A percentile compares a stretch with the other conserved stretches of the same genome.
phyloP scores from a whole-genome alignment of 53 echinoderm and acorn worm species.

The Astropecten irregularis region DNA sequence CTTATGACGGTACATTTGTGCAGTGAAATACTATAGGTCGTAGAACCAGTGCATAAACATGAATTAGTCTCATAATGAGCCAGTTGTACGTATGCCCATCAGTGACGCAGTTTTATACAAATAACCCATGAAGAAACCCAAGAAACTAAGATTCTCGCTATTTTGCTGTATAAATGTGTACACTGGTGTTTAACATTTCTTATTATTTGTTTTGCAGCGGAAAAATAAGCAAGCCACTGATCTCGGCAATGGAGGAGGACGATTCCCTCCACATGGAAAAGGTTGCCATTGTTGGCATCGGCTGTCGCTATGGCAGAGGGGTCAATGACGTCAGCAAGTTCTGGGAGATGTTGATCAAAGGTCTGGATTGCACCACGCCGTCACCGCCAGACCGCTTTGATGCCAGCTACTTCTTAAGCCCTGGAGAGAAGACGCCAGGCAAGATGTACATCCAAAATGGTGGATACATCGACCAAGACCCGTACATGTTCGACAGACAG shows the following conservation, averaged over 20 bases:
- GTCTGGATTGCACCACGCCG: slow-evolving; percentile 84
- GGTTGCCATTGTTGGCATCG: slow-evolving; percentile 94
- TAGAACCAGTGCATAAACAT: no score
- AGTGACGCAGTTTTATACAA: no score
- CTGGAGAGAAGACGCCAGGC: slow-evolving; percentile 81
- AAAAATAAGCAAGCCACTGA: no score
- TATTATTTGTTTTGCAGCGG: no score
- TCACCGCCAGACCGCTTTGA: slow-evolving; percentile 87
- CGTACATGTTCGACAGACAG: slow-evolving; percentile 67
- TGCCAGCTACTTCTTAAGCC: slow-evolving; percentile 79
- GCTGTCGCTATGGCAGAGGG: slow-evolving; percentile 92
- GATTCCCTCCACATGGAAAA: background rate
- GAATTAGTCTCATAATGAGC: no score
- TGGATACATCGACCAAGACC: slow-evolving; percentile 59
- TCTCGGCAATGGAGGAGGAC: background rate
- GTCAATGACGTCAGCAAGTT: slow-evolving; percentile 79
- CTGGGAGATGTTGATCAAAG: slow-evolving; percentile 90
- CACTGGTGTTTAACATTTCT: no score
- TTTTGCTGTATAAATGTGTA: no score
- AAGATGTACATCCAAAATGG: slow-evolving; percentile 93
- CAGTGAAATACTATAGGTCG: no score
- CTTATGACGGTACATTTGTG: no score
- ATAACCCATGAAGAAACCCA: no score
- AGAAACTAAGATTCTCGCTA: no score
- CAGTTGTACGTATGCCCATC: no score